Evolutionary conservation across 1,140 invertebrate genomes (phyloP), one percentile per base, ranked within the genome.

Genomic region (Saxidomus purpurata): DNA sequence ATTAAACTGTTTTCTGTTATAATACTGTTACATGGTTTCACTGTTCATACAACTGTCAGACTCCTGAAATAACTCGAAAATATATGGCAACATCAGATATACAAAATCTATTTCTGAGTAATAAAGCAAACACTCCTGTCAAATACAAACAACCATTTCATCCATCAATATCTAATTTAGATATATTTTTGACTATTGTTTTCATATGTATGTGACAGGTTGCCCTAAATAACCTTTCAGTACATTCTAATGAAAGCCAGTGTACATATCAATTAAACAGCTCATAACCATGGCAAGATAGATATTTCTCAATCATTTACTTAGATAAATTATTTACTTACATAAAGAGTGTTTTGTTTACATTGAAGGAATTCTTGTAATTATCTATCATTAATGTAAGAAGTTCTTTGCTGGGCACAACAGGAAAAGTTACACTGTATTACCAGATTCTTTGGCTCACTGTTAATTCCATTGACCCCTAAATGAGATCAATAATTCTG

Each of bases 111-210:
- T 71, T 38, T 15, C 8, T 4, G 11, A 71, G 38, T 22, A 4
- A 71, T 71, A 36, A 36, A 71, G 25, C 31, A 38, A 19, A 36
- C 34, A 38, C 34, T 19, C 11, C 67, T 71, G 67, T 71, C 67
- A 71, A 71, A 15, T 8, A 3, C 67, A 71, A 13, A 71, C 34
- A 1, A 36, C 17, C 1, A 6, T 22, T 36, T 4, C 11, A 71
- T 71, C 34, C 67, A 71, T 71, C 67, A 71, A 71, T 71, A 71
- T 9, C 67, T 28, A 67, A 67, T 67, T 31, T 67, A n/a, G 34
- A 38, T 9, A 71, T 38, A 22, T 40, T 38, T 36, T 36, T 71
- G 13, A 15, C 13, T 19, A 15, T 38, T 36, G 9, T 63, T n/a
- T 8, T 28, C 28, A 8, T 63, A 63, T 25, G 59, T 63, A n/a